These are phyloP conservation scores for Sarcophaga subvicina DNA, from an alignment of 2,888 invertebrate species.

Conservation along the genomic window DNA sequence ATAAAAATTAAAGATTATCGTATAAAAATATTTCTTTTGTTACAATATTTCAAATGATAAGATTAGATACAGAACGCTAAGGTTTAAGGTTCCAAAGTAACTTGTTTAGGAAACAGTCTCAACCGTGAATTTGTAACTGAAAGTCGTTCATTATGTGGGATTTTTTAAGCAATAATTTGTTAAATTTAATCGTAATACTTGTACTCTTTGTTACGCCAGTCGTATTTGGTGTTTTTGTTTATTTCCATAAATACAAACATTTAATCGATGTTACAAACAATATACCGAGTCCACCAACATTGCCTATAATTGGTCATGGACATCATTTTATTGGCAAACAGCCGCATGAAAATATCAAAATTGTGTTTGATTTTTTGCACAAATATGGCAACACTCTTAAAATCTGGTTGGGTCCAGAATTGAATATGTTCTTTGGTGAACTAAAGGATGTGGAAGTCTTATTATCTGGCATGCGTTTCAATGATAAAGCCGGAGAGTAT, in stretches of 20 bases:
- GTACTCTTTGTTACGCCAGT: background rate
- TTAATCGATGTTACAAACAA: slow-evolving; percentile 74
- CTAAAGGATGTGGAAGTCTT: slow-evolving; percentile 77
- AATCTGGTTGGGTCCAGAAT: slow-evolving; percentile 79
- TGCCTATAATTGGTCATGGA: slow-evolving; percentile 83
- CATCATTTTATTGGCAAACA: slow-evolving; percentile 81
- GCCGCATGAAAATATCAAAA: slow-evolving; percentile 78
- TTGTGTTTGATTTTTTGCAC: slow-evolving; percentile 78
- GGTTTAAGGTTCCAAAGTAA: background rate
- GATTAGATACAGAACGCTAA: background rate
- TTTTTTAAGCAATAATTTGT: background rate
- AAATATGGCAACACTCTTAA: slow-evolving; percentile 75
- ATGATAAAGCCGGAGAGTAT: slow-evolving; percentile 84
- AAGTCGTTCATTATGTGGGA: background rate
- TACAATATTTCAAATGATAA: background rate
- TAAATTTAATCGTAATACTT: too few relatives aligned
- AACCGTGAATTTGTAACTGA: background rate
- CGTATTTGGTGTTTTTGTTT: slow-evolving; percentile 66
- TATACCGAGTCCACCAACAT: slow-evolving; percentile 79
- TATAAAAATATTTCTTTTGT: background rate
- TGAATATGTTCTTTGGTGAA: slow-evolving; percentile 76
- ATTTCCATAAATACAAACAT: slow-evolving; percentile 75
- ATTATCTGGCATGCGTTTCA: slow-evolving; percentile 78
- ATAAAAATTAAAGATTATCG: too few relatives aligned
- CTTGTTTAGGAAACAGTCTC: background rate